Conservation (phyloP, 2,113 vertebrate species). For the Bambusicola thoracicus region DNA sequence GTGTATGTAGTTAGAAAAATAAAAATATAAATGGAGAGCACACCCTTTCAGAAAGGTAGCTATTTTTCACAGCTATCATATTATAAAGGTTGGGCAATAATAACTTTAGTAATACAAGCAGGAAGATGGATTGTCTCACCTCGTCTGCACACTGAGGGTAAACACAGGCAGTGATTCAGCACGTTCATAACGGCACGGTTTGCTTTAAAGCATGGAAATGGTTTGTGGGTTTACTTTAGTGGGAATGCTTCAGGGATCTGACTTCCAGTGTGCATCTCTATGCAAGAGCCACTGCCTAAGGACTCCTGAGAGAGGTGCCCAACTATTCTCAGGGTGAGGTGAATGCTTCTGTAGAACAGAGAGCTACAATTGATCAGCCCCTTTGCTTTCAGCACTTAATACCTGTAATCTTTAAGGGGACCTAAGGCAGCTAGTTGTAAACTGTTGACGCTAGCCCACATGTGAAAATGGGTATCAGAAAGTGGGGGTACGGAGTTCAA, state of each 20-base stretch:
- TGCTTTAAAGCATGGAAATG: not conserved
- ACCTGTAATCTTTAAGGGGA: rapidly evolving
- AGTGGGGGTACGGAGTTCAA: not conserved
- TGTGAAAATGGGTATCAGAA: not conserved
- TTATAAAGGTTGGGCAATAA: not conserved
- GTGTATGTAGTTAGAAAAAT: not conserved
- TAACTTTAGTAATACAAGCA: not conserved
- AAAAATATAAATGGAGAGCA: not conserved
- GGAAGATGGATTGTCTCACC: not conserved
- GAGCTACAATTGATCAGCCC: not conserved
- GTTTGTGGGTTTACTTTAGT: not conserved
- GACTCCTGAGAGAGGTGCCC: not conserved
- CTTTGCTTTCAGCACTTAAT: not conserved
- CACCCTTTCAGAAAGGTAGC: not conserved
- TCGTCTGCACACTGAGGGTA: not conserved
- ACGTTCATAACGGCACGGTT: not conserved
- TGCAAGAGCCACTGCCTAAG: not conserved
- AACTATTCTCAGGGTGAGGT: not conserved
- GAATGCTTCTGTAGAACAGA: rapidly evolving
- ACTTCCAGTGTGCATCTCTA: not conserved
- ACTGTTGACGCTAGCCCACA: too few relatives aligned
- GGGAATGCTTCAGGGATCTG: not conserved
- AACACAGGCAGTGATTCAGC: not conserved
- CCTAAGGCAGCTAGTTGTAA: not conserved
- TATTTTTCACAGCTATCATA: not conserved